Evolutionary conservation across 2,888 invertebrate genomes (phyloP).

Genomic region (Clepsis dumicolana): DNA sequence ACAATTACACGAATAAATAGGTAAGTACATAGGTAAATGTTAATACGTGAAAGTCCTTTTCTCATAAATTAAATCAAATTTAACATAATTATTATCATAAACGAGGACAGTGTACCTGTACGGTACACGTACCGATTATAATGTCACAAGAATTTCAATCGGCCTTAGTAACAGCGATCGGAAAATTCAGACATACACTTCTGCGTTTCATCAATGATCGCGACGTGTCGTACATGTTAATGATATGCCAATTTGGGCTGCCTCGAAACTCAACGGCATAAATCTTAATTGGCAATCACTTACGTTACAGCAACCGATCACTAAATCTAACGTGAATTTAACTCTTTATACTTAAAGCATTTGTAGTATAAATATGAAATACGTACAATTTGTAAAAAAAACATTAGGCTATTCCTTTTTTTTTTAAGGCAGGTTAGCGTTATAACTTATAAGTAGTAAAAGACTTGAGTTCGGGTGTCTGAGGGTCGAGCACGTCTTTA

Average conservation of each 20-base stretch:
- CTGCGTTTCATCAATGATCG: slow-evolving; percentile 33
- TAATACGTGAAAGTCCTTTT: background rate
- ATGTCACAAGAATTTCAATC: background rate
- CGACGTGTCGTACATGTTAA: slow-evolving; percentile 28
- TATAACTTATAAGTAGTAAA: too few species aligned
- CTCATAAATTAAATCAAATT: background rate
- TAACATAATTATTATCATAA: background rate
- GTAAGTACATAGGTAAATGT: background rate
- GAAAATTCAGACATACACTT: slow-evolving; percentile 27
- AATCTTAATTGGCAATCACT: slow-evolving; percentile 24
- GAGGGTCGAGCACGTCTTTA: too few species aligned
- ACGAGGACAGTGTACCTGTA: background rate
- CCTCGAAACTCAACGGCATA: slow-evolving; percentile 28
- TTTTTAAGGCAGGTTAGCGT: too few species aligned
- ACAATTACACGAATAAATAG: background rate
- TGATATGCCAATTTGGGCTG: slow-evolving; percentile 23
- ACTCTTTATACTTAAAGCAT: background rate
- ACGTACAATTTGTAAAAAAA: too few species aligned
- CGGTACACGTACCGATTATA: too few species aligned
- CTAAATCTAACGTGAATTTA: slow-evolving; percentile 9
- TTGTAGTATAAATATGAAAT: too few species aligned
- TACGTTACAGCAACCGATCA: slow-evolving; percentile 4
- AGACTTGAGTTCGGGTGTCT: too few species aligned
- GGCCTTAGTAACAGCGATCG: slow-evolving; percentile 31
- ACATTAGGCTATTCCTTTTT: too few species aligned